A percentile compares a stretch with the other conserved stretches of the same genome.
Evolutionary conservation across 2,797 vertebrate species (phyloP).

Genomic region (Lycodopsis pacificus): DNA sequence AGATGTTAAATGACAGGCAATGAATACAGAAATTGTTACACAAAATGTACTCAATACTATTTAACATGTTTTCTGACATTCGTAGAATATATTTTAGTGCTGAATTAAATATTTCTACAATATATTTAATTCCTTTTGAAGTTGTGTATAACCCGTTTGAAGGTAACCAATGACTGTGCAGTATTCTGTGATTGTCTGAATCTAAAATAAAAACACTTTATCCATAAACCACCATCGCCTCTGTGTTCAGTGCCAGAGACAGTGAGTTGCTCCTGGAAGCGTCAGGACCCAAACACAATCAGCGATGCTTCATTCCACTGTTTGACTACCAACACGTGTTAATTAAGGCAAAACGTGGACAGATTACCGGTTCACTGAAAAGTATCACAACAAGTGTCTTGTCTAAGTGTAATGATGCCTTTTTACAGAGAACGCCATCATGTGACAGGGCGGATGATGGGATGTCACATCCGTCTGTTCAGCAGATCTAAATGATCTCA

Average conservation of each 20-base stretch:
- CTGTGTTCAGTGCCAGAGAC: background rate
- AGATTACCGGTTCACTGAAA: no score
- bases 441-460: background rate
- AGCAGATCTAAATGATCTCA: no score
- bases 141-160: no score
- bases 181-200: slow-evolving; percentile 4
- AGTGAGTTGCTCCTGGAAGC: background rate
- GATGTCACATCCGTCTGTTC: no score
- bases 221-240: background rate
- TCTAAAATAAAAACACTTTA: background rate
- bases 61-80: background rate
- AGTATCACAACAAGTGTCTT: no score
- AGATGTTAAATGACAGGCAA: background rate
- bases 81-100: no score
- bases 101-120: no score
- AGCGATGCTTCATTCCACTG: background rate
- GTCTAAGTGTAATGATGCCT: no score
- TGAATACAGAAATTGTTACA: background rate
- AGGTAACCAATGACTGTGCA: no score
- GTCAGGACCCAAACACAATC: background rate
- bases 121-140: no score
- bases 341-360: no score
- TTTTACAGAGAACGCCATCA: background rate
- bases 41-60: no score
- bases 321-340: background rate